A percentile compares a stretch with the other conserved stretches of the same genome.
Conservation (phyloP, 2,113 vertebrate species). For the Alouatta palliata region DNA sequence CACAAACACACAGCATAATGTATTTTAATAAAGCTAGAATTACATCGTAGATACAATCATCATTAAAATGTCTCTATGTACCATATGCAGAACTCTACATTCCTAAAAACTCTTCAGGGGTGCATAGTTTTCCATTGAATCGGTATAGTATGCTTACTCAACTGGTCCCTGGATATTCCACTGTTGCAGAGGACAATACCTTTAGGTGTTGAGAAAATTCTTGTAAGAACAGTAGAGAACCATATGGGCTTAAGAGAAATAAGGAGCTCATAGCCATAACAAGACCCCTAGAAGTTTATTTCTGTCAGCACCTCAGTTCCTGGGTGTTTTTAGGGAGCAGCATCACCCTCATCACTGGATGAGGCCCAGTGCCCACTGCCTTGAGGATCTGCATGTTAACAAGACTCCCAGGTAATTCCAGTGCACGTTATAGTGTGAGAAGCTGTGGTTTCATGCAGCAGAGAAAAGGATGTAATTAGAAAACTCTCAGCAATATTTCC, state of each 20-base stretch:
- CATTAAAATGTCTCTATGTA: background rate
- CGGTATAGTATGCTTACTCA: background rate
- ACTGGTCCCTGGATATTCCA: background rate
- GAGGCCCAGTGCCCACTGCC: background rate
- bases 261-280: background rate
- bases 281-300: background rate
- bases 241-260: background rate
- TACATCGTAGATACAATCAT: background rate
- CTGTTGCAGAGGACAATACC: background rate
- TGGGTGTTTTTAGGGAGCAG: background rate
- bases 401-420: too few relatives aligned
- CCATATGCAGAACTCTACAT: background rate
- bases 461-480: too few relatives aligned
- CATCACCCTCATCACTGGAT: fast-evolving
- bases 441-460: background rate
- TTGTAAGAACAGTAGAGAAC: background rate
- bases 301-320: background rate
- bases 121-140: background rate
- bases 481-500: background rate
- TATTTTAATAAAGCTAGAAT: background rate
- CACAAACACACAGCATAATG: background rate
- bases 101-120: background rate
- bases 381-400: background rate
- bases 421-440: background rate
- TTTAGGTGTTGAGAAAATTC: background rate